Percentiles rank a stretch among this genome's conserved stretches.
Conservation (phyloP, 2,888 invertebrate species). For the Synergus japonicus region DNA sequence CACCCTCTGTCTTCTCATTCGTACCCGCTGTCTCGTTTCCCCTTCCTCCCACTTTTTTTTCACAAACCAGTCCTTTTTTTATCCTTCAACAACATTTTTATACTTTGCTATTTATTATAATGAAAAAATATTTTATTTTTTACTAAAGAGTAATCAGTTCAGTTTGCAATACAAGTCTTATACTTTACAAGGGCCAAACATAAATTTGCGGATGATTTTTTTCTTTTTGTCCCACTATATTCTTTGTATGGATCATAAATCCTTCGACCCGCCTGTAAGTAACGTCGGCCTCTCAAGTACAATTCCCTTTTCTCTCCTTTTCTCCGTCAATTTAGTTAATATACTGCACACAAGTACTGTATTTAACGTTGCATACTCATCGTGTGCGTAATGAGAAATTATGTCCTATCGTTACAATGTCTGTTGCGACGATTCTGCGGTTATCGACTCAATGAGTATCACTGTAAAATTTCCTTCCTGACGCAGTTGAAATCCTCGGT, state of each 20-base stretch:
- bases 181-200: conserved; percentile 22
- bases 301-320: conserved; percentile 39
- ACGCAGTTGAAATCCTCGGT: not conserved
- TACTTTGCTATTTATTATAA: not conserved
- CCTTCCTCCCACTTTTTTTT: conserved; percentile 38
- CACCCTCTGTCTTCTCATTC: conserved; percentile 54
- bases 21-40: conserved; percentile 39
- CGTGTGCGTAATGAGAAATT: conserved; percentile 37
- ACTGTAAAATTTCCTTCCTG: not conserved
- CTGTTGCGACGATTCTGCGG: conserved; percentile 15
- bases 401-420: conserved; percentile 30
- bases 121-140: not conserved
- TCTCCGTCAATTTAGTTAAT: conserved; percentile 39
- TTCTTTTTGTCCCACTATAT: conserved; percentile 27
- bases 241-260: conserved; percentile 47
- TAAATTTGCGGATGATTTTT: conserved; percentile 30
- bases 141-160: too few species aligned
- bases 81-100: conserved; percentile 11
- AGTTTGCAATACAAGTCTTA: conserved; percentile 19
- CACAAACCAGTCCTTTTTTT: conserved; percentile 32
- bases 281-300: conserved; percentile 43
- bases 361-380: conserved; percentile 41
- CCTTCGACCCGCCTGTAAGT: conserved; percentile 45
- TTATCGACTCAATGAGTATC: conserved; percentile 15
- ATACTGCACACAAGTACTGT: conserved; percentile 38